Conservation (phyloP, 2,113 vertebrate species). For the Chlorodrepanis virens region DNA sequence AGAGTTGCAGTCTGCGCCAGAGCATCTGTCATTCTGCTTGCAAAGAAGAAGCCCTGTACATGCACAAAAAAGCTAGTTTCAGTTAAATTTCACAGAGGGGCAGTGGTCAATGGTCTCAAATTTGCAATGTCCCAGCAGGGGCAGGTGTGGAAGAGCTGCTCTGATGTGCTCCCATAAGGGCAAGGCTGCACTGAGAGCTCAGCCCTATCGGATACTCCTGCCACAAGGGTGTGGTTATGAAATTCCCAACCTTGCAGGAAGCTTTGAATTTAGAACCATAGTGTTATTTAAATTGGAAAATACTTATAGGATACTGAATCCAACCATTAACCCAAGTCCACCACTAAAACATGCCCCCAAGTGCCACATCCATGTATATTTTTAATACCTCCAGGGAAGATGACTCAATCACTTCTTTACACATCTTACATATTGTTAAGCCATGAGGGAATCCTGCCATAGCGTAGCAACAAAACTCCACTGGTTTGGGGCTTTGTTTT, state of each 20-base stretch:
- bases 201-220: fast-evolving
- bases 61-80: neutral
- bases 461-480: neutral
- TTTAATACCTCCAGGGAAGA: neutral
- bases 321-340: neutral
- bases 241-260: neutral
- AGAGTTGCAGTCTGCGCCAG: neutral
- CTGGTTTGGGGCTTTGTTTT: neutral
- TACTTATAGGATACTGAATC: neutral
- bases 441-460: neutral
- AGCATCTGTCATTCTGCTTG: neutral
- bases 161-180: neutral
- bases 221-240: neutral
- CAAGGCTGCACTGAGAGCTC: neutral
- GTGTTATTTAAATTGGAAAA: neutral
- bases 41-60: neutral
- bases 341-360: neutral
- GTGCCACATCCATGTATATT: neutral
- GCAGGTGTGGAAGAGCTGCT: neutral
- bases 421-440: neutral
- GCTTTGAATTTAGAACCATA: neutral
- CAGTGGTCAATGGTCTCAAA: neutral
- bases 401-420: neutral
- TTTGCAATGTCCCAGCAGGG: neutral
- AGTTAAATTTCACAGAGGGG: neutral